Conservation (phyloP, 2,888 invertebrate species). For the Nephrotoma guestfalica region DNA sequence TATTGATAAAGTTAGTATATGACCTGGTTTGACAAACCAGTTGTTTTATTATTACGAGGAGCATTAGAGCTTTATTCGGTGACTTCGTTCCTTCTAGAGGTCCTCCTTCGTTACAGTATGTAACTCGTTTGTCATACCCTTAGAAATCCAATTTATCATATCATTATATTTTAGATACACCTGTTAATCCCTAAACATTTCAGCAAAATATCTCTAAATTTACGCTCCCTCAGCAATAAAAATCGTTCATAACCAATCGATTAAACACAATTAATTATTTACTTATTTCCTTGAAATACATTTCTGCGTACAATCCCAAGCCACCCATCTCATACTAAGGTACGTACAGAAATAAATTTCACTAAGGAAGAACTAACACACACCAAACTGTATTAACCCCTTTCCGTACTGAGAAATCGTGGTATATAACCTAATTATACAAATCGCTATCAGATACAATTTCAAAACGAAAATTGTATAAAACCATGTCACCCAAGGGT, state of each 20-base stretch:
- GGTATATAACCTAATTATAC: background rate
- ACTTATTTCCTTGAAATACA: background rate
- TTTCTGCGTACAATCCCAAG: background rate
- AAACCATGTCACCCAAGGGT: background rate
- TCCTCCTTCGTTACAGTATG: too few species aligned
- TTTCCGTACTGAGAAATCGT: background rate
- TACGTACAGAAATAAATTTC: background rate
- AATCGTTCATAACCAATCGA: background rate
- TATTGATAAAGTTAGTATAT: too few species aligned
- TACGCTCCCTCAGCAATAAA: background rate
- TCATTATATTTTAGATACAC: too few species aligned
- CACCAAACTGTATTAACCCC: background rate
- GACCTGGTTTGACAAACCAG: too few species aligned
- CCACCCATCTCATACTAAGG: background rate
- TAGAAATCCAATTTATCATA: too few species aligned
- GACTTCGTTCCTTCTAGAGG: too few species aligned
- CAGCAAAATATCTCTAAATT: too few species aligned
- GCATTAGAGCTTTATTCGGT: too few species aligned
- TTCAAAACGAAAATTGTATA: background rate
- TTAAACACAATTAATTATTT: background rate
- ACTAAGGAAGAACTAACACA: background rate
- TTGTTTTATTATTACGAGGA: too few species aligned
- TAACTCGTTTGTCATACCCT: too few species aligned
- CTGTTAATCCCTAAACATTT: too few species aligned
- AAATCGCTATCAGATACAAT: background rate